These are phyloP conservation scores for Erpetoichthys calabaricus DNA, from an alignment of 2,797 vertebrate genomes.

Conservation along the genomic window DNA sequence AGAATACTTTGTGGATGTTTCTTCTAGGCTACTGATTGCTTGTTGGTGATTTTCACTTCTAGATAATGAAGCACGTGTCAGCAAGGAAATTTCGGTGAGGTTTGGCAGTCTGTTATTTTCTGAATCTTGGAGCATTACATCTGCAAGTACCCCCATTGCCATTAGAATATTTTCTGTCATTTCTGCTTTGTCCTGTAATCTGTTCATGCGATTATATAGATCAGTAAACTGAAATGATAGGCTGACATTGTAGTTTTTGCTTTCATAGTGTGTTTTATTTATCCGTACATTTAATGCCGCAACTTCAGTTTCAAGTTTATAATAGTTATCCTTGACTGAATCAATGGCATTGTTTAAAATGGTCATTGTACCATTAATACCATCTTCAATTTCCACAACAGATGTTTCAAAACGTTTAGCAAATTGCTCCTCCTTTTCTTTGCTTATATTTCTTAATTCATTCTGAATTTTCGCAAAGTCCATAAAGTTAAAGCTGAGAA, in stretches of 20 bases:
- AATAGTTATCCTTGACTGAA: slow-evolving; percentile 48
- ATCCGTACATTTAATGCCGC: slow-evolving; percentile 21
- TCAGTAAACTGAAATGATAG: slow-evolving; percentile 34
- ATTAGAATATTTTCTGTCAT: slow-evolving; percentile 23
- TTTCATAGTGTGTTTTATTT: slow-evolving; percentile 26
- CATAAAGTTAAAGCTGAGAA: slow-evolving; percentile 30
- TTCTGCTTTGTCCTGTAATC: slow-evolving; percentile 25
- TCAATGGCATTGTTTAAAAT: slow-evolving; percentile 51
- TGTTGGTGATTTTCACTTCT: slow-evolving; percentile 26
- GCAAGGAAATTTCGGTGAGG: slow-evolving; percentile 29
- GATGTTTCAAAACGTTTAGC: slow-evolving; percentile 36
- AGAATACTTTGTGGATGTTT: slow-evolving; percentile 21
- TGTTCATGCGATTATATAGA: slow-evolving; percentile 42
- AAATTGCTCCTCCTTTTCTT: slow-evolving; percentile 27
- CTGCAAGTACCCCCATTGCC: slow-evolving; percentile 17
- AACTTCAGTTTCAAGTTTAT: slow-evolving; percentile 25
- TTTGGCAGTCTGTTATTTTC: slow-evolving; percentile 16
- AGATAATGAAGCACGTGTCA: slow-evolving; percentile 30
- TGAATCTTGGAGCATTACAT: slow-evolving; percentile 9
- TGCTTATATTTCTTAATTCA: slow-evolving; percentile 36
- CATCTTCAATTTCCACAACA: slow-evolving; percentile 46
- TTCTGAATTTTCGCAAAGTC: slow-evolving; percentile 37
- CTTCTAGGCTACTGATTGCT: slow-evolving; percentile 28
- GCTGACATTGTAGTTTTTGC: slow-evolving; percentile 30
- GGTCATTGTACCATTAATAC: slow-evolving; percentile 52